Evolutionary conservation across 2,797 vertebrate genomes (phyloP).

Genomic region (Menidia menidia): DNA sequence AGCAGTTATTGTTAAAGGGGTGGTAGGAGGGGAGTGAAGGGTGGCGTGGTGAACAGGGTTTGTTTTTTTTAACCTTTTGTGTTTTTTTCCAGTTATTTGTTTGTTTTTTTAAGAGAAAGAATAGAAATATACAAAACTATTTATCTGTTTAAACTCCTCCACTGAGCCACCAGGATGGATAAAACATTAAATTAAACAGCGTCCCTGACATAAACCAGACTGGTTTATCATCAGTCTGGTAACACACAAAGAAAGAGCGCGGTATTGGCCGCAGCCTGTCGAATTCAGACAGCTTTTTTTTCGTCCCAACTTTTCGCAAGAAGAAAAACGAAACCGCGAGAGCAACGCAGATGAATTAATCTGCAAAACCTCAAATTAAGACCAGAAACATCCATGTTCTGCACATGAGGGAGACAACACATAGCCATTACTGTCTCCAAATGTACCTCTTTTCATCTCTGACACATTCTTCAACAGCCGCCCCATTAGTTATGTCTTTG

Average conservation of each 20-base stretch:
- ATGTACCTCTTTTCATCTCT: slow-evolving; percentile 74
- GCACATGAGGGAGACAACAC: slow-evolving; percentile 66
- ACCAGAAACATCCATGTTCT: slow-evolving; percentile 65
- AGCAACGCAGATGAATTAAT: slow-evolving; percentile 59
- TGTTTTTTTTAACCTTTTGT: slow-evolving; percentile 36
- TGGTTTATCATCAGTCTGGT: slow-evolving; percentile 62
- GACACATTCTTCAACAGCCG: slow-evolving; percentile 74
- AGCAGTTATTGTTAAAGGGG: slow-evolving; percentile 48
- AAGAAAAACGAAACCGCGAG: slow-evolving; percentile 70
- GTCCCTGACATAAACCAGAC: slow-evolving; percentile 64
- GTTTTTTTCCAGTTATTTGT: slow-evolving; percentile 1
- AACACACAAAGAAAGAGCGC: slow-evolving; percentile 60
- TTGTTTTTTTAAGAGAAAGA: not conserved
- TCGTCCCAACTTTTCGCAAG: slow-evolving; percentile 49
- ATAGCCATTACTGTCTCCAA: slow-evolving; percentile 63
- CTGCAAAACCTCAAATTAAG: slow-evolving; percentile 67
- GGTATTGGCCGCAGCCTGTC: slow-evolving; percentile 61
- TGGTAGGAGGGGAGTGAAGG: slow-evolving; percentile 22
- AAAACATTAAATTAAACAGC: slow-evolving; percentile 65
- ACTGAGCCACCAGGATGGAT: slow-evolving; percentile 32
- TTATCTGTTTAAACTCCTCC: slow-evolving; percentile 2
- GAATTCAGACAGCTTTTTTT: slow-evolving; percentile 68
- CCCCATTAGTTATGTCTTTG: slow-evolving; percentile 75
- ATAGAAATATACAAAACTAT: too few relatives aligned
- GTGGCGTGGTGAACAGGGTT: slow-evolving; percentile 34